These are phyloP conservation scores for Sus scrofa DNA, from an alignment of 2,113 vertebrate species.

Conservation along the genomic window DNA sequence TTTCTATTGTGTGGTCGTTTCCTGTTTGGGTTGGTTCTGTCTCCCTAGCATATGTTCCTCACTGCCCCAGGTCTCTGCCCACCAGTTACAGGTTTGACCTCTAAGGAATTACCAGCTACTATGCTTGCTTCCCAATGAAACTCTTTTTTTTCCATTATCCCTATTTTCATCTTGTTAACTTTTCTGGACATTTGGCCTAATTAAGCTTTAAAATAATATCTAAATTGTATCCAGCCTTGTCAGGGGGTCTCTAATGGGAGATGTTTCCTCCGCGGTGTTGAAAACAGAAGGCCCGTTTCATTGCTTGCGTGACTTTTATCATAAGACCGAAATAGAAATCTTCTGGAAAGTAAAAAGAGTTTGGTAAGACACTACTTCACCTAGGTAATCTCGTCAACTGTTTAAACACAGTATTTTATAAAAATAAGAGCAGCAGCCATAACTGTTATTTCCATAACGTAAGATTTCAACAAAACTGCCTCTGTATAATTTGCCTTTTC, in stretches of 20 bases:
- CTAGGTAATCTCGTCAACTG: constrained; percentile 56
- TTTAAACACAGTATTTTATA: constrained; percentile 71
- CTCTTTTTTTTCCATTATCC: rapidly evolving
- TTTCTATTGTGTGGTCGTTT: neutral
- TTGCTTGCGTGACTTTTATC: constrained; percentile 29
- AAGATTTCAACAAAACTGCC: constrained; percentile 62
- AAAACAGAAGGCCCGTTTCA: neutral
- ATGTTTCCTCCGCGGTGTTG: neutral
- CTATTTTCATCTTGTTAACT: neutral
- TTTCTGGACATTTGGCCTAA: neutral
- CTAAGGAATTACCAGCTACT: neutral
- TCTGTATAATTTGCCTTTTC: constrained; percentile 54
- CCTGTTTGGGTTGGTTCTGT: neutral
- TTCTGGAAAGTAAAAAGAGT: neutral
- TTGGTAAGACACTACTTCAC: constrained; percentile 23
- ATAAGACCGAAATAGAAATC: constrained; percentile 45
- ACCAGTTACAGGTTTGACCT: neutral
- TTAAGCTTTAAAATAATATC: neutral
- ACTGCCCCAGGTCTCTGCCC: neutral
- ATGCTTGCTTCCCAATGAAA: neutral
- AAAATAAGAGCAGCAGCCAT: constrained; percentile 54
- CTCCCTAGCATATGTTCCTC: neutral
- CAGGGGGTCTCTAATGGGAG: neutral
- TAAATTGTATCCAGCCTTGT: neutral
- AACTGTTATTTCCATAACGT: constrained; percentile 68